phyloP scores from a whole-genome alignment of 1,140 invertebrate genomes.

The Sycophaga agraensis region DNA sequence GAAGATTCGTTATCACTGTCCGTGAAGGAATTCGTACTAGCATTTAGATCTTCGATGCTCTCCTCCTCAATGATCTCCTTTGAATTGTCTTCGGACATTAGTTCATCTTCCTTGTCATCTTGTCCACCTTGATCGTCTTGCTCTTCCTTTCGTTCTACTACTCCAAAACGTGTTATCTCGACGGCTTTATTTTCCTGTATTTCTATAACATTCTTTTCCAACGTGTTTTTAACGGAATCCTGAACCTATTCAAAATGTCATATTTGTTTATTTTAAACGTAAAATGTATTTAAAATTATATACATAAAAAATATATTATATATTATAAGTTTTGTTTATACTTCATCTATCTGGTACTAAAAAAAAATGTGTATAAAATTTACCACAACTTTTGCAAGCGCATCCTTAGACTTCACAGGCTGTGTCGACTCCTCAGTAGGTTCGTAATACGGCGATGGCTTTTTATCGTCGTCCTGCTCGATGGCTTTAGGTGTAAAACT shows the following conservation, averaged over 20 bases:
- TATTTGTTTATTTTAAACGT: no score
- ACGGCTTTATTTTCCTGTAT: background rate
- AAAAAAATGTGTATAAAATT: background rate
- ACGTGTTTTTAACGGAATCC: no score
- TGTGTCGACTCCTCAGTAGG: constrained; percentile 28
- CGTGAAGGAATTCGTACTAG: constrained; percentile 22
- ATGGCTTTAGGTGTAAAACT: constrained; percentile 42
- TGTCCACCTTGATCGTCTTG: no score
- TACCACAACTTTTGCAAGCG: constrained; percentile 1
- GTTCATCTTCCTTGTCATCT: background rate
- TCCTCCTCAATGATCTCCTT: constrained; percentile 13
- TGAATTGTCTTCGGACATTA: constrained; percentile 1
- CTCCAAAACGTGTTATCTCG: background rate
- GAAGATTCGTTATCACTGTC: constrained; percentile 37
- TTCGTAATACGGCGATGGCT: constrained; percentile 47
- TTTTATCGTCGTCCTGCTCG: constrained; percentile 34
- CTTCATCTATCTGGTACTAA: no score
- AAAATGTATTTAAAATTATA: no score
- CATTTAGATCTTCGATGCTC: background rate
- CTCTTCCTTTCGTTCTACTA: background rate
- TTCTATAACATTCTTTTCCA: constrained; percentile 8
- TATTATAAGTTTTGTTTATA: no score
- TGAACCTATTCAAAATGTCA: no score
- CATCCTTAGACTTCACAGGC: background rate
- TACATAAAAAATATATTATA: no score